Percentiles rank a stretch among this genome's conserved stretches.
phyloP scores from a whole-genome alignment of 2,888 invertebrate genomes.

The Polia nebulosa region DNA sequence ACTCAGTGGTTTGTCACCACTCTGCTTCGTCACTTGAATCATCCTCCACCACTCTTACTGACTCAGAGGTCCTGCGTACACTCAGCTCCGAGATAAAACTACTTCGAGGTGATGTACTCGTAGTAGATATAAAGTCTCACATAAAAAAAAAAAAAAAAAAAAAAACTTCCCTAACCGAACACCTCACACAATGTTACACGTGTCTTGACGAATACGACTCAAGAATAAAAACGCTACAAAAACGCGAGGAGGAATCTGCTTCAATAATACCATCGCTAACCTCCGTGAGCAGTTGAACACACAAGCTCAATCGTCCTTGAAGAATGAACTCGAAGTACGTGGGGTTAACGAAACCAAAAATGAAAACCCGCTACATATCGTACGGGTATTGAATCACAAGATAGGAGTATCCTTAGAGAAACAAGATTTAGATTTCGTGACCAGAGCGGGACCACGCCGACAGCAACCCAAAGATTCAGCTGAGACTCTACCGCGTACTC shows the following conservation, averaged over 20 bases:
- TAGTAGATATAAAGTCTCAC: background rate
- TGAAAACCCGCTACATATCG: background rate
- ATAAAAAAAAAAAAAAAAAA: too few species aligned
- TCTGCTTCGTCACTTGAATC: background rate
- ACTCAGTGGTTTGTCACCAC: background rate
- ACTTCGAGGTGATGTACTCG: background rate
- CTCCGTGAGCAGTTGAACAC: background rate
- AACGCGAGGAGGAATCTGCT: background rate
- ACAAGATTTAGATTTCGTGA: background rate
- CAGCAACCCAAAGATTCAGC: background rate
- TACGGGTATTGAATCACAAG: background rate
- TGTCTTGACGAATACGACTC: background rate
- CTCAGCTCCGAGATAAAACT: background rate
- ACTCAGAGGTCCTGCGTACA: background rate
- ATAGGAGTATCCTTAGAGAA: background rate
- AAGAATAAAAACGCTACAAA: background rate
- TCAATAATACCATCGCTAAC: background rate
- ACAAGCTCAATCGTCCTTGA: background rate
- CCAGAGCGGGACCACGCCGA: background rate
- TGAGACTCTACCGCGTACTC: background rate
- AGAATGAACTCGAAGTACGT: background rate
- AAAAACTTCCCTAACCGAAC: background rate
- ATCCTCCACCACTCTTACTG: background rate
- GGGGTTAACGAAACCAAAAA: background rate
- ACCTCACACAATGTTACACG: background rate